Conservation (phyloP, 2,888 invertebrate genomes). For the Tetranychus piercei region DNA sequence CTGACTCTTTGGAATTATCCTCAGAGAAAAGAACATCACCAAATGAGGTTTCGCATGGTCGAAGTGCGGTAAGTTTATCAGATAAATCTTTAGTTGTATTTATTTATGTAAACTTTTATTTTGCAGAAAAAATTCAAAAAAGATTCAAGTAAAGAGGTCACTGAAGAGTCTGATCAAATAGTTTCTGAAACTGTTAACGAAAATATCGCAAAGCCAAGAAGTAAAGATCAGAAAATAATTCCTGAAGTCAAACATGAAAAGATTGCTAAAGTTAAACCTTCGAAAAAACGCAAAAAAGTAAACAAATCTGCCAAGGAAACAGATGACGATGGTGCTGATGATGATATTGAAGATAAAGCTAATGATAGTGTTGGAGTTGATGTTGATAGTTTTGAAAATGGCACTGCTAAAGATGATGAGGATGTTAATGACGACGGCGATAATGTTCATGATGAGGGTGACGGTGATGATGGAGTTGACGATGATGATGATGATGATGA, state of each 20-base stretch:
- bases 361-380: neutral
- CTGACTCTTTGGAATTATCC: no score
- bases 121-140: no score
- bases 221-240: neutral
- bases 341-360: neutral
- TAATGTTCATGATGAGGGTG: no score
- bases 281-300: neutral
- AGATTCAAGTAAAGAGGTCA: no score
- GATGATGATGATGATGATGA: no score
- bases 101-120: no score
- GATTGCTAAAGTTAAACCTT: neutral
- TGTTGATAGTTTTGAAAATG: slow-evolving; percentile 29
- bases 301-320: neutral
- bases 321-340: neutral
- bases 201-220: neutral
- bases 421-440: no score
- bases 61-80: no score
- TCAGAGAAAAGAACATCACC: no score
- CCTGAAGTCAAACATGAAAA: neutral
- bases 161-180: neutral
- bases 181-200: neutral
- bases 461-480: no score
- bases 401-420: slow-evolving; percentile 27
- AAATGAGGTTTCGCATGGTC: no score
- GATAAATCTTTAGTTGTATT: no score